Evolutionary conservation across 2,888 invertebrate species (phyloP), one percentile per base, ranked within the genome.

Genomic region (Dryomyza anilis): DNA sequence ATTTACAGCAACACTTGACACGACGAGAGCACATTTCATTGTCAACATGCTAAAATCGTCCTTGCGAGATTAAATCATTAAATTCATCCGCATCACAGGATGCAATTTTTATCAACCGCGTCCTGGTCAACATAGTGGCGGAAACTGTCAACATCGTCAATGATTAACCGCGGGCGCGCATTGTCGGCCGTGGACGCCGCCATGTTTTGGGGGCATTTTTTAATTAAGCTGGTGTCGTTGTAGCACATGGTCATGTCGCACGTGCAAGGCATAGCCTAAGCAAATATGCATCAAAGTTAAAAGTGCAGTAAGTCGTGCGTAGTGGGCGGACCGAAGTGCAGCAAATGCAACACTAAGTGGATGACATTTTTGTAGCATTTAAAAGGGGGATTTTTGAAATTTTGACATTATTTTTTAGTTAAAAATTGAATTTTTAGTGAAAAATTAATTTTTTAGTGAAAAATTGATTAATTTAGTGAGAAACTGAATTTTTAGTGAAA

Each of bases 31-130:
- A 19, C n/a, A n/a, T n/a, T n/a, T n/a, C 33, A 36, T 60, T 48
- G 48, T 23, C 48, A 48, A 36, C 59, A 60, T 16, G 30, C 52
- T 30, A 36, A n/a, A 50, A 64, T 69, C 68, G 70, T 62, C 63
- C 69, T 65, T 67, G 68, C 69, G 71, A 73, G 79, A 79, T 80
- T 79, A 78, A 81, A 81, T 81, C 81, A 79, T 81, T 79, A 79
- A 79, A 79, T 79, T 79, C 80, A 79, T 79, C 74, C 79, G 79
- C 80, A 73, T 73, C 71, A 72, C 72, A 71, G 72, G 71, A 72
- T 78, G 78, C 77, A 78, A 70, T 76, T 76, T 33, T 25, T 3
- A 21, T 33, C n/a, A n/a, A n/a, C n/a, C n/a, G n/a, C n/a, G n/a
- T n/a, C n/a, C n/a, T n/a, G n/a, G n/a, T n/a, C n/a, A n/a, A n/a